phyloP scores from a whole-genome alignment of 2,797 vertebrate species.

The Sciaenops ocellatus region DNA sequence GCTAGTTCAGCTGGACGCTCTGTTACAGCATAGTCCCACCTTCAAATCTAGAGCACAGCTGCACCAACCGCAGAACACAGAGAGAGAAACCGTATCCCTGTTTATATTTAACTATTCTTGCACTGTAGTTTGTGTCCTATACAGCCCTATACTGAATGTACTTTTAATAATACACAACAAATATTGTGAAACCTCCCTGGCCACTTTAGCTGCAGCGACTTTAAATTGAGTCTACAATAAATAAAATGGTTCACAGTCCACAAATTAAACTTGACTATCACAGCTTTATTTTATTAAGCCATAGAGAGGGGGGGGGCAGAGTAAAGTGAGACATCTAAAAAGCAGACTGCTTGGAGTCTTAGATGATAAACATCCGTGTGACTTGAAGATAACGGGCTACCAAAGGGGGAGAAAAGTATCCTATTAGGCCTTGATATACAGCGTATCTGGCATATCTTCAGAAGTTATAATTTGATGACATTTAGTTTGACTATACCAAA shows the following conservation, averaged over 20 bases:
- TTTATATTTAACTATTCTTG: neutral
- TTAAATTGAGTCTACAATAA: neutral
- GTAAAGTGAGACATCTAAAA: constrained; percentile 16
- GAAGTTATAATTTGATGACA: constrained; percentile 24
- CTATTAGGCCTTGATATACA: neutral
- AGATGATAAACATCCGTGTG: constrained; percentile 29
- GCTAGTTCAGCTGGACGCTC: constrained; percentile 2
- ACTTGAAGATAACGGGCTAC: constrained; percentile 33
- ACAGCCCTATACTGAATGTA: too few relatives aligned
- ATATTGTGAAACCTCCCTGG: neutral
- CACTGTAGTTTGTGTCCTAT: too few relatives aligned
- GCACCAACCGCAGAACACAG: neutral
- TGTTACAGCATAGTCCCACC: neutral
- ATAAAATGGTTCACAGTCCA: neutral
- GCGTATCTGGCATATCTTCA: constrained; percentile 4
- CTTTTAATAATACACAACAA: constrained; percentile 2
- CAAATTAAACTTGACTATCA: constrained; percentile 1
- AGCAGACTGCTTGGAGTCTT: constrained; percentile 36
- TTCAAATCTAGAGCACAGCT: constrained; percentile 30
- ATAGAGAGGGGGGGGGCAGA: neutral
- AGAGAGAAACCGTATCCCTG: neutral
- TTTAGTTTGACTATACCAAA: constrained; percentile 10
- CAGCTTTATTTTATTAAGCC: constrained; percentile 17
- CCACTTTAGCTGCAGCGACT: neutral
- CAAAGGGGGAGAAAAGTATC: neutral